Evolutionary conservation across 1,140 invertebrate genomes (phyloP).

Genomic region (Ceratosolen fusciceps): DNA sequence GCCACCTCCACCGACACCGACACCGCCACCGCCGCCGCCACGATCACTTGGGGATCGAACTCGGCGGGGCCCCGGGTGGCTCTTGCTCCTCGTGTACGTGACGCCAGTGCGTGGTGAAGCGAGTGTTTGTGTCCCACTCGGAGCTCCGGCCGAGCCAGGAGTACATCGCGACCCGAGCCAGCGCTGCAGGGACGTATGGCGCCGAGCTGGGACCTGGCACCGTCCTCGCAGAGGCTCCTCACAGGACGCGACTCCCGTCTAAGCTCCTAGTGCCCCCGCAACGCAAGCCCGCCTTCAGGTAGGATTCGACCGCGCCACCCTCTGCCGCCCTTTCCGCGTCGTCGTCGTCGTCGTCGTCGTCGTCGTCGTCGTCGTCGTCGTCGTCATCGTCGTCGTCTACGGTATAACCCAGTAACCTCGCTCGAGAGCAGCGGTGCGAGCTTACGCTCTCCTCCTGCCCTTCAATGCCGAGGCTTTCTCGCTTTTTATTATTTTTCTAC

Average conservation of each 20-base stretch:
- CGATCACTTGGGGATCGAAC: background rate
- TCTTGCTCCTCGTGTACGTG: background rate
- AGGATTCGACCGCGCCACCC: background rate
- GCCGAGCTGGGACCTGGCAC: background rate
- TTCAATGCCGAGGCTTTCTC: no score
- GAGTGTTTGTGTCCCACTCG: background rate
- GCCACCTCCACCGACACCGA: background rate
- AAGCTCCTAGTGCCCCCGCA: slow-evolving; percentile 13
- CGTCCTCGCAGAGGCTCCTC: background rate
- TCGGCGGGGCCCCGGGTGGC: background rate
- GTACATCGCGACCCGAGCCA: background rate
- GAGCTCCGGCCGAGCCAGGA: background rate
- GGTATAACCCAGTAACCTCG: no score
- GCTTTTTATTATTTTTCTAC: no score
- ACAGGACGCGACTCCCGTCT: background rate
- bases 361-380: no score
- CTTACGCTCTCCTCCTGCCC: no score
- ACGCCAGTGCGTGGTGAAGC: background rate
- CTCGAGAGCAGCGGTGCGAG: no score
- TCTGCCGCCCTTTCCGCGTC: no score
- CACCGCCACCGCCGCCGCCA: background rate
- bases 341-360: background rate
- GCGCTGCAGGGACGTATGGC: slow-evolving; percentile 6
- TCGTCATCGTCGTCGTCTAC: no score
- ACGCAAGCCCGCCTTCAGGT: background rate